Evolutionary conservation across 2,888 invertebrate genomes (phyloP), one percentile per base, ranked within the genome.

Genomic region (Enchytraeus crypticus): DNA sequence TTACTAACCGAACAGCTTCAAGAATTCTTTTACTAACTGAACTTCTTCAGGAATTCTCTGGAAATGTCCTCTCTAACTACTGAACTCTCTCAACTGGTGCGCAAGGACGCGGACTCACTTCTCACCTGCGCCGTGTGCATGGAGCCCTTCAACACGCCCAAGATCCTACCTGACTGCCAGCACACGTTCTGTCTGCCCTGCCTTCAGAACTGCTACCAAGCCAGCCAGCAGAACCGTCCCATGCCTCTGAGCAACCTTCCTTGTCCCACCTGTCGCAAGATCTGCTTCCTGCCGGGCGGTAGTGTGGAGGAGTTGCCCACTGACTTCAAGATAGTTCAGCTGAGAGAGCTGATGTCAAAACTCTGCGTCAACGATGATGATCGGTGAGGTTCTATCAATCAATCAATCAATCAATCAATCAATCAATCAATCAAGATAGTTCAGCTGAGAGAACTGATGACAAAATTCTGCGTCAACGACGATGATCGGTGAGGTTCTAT

Each of bases 111-210:
- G 11, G 32, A 43, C 5, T 55, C 59, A 11, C 53, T 65, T 30
- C 57, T 53, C 23, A 63, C 60, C 32, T 65, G 65, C 34, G 45
- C 59, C 32, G 60, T 65, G 33, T 65, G 65, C 46, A 51, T 53
- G 47, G 65, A 65, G 21, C 29, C 26, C 23, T 65, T 60, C 55
- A 59, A 27, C 5, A 21, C 5, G 8, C 65, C 65, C 11, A 65
- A 65, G 32, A 58, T 65, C n/a, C 49, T 65, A 23, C 61, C 65
- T 14, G n/a, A n/a, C n/a, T 65, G 65, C 47, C 63, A 65, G 23
- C 65, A 65, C 38, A 65, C 65, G 3, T 65, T 65, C 57, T 65
- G 65, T 32, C 47, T 63, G 32, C 0, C 14, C 18, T 65, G 65
- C 34, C 53, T 65, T 8, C 33, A 56, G 30, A 2, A 45, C 2